Conservation (phyloP, 2,888 invertebrate genomes). For the Drosophila mulleri region DNA sequence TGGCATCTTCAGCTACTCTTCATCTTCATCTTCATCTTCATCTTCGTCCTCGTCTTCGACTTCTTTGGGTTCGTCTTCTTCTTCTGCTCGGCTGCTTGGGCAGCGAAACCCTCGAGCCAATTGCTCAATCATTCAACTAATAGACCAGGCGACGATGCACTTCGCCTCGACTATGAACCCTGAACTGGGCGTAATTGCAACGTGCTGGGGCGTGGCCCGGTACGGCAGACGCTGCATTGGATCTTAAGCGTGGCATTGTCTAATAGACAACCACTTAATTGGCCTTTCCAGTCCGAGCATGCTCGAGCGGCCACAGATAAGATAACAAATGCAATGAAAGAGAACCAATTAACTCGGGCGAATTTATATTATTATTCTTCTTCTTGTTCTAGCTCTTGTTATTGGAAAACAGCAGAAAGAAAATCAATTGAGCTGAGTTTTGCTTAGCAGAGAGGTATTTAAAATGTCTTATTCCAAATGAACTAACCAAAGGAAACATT, state of each 20-base stretch:
- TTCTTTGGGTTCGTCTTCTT: neutral
- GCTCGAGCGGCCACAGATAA: constrained; percentile 5
- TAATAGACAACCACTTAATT: constrained; percentile 61
- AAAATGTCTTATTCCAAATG: neutral
- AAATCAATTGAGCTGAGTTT: neutral
- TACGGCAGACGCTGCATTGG: constrained; percentile 6
- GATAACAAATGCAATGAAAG: constrained; percentile 14
- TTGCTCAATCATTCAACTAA: constrained; percentile 70
- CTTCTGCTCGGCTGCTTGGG: neutral
- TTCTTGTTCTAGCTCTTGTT: neutral
- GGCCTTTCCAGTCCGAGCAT: constrained; percentile 30
- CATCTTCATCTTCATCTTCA: neutral
- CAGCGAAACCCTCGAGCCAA: constrained; percentile 48
- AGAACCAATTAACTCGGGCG: neutral
- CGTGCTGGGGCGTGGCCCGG: constrained; percentile 45
- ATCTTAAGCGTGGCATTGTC: constrained; percentile 12
- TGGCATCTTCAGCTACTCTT: constrained; percentile 16
- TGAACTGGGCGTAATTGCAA: constrained; percentile 47
- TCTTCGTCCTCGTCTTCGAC: neutral
- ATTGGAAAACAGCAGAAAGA: neutral
- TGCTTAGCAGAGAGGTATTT: neutral
- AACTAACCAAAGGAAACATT: neutral
- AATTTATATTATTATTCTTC: constrained; percentile 4
- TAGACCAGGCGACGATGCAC: constrained; percentile 45
- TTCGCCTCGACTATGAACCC: neutral